Conservation (phyloP, 2,797 vertebrate genomes). For the Balearica regulorum region DNA sequence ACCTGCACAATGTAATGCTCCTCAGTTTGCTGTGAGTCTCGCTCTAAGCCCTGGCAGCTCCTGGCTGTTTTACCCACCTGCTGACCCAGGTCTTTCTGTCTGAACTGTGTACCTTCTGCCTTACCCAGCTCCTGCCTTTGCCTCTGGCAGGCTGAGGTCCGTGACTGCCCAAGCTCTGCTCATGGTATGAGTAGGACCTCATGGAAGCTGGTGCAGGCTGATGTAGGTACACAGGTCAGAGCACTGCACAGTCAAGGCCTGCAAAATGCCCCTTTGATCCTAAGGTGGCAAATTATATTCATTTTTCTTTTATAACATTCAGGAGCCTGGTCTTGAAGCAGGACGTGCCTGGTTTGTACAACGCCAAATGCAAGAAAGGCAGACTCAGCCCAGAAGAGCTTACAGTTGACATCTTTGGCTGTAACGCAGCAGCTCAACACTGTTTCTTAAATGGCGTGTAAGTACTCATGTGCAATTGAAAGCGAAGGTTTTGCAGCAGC, state of each 20-base stretch:
- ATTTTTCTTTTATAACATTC: neutral
- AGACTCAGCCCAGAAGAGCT: neutral
- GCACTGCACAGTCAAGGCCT: neutral
- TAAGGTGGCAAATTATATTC: neutral
- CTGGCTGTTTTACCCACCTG: neutral
- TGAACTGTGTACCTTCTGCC: neutral
- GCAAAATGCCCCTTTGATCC: neutral
- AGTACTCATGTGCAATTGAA: neutral
- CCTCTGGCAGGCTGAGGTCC: neutral
- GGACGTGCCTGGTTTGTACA: neutral
- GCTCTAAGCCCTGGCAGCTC: neutral
- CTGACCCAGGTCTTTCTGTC: neutral
- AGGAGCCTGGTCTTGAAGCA: neutral
- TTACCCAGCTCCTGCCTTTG: neutral
- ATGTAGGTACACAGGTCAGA: neutral
- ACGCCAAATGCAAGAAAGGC: neutral
- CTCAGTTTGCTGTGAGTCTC: neutral
- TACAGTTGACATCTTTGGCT: neutral
- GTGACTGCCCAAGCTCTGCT: neutral
- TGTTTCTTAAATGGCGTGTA: neutral
- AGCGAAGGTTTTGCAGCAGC: neutral
- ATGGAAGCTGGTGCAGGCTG: neutral
- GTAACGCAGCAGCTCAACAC: neutral
- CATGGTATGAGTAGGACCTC: rapidly evolving
- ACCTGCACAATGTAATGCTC: neutral